These are phyloP conservation scores for Peromyscus polionotus DNA, from an alignment of 2,113 vertebrate species.

Conservation along the genomic window DNA sequence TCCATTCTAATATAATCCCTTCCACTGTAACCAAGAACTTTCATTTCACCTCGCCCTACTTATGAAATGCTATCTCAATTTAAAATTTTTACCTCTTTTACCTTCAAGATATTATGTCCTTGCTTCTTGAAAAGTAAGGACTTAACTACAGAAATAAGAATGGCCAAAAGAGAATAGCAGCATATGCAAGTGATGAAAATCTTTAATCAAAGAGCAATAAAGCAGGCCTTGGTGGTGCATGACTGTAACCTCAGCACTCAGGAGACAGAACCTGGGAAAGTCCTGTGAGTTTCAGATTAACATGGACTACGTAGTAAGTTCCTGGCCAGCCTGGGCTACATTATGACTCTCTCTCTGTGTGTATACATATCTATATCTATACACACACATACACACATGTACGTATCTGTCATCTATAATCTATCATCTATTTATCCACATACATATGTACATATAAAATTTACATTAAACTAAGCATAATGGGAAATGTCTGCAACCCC, in stretches of 20 bases:
- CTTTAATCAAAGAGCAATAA: background rate
- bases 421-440: background rate
- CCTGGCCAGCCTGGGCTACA: no score
- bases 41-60: background rate
- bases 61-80: background rate
- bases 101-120: background rate
- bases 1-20: background rate
- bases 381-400: background rate
- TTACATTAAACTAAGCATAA: background rate
- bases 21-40: background rate
- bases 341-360: background rate
- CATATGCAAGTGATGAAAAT: background rate
- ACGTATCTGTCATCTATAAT: background rate
- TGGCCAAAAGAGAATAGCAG: background rate
- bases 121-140: slow-evolving; percentile 1
- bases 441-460: background rate
- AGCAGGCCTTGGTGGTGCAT: background rate
- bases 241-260: background rate
- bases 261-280: background rate
- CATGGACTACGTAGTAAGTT: background rate
- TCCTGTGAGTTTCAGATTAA: background rate
- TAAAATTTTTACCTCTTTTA: background rate
- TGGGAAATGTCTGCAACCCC: background rate
- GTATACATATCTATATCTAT: background rate
- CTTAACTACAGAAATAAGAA: background rate